Evolutionary conservation across 37 sponge, comb jelly and placozoan genomes (phyloP).

Genomic region (Petrosia ficiformis): DNA sequence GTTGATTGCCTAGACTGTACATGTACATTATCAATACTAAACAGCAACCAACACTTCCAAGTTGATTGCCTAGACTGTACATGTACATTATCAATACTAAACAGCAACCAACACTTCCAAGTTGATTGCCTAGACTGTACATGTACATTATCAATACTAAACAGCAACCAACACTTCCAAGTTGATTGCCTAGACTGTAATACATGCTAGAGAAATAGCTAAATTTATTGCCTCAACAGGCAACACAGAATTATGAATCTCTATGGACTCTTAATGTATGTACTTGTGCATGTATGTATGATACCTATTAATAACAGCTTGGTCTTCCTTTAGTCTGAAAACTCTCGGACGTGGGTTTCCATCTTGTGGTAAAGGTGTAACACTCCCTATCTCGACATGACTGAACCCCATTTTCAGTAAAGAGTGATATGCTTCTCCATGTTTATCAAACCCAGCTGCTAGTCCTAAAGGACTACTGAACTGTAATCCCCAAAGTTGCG

Average conservation of each 20-base stretch:
- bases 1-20: too few species aligned
- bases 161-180: too few species aligned
- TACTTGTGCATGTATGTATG: slow-evolving; percentile 25
- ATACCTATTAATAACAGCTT: slow-evolving; percentile 93
- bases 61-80: too few species aligned
- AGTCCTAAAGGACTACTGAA: slow-evolving; percentile 88
- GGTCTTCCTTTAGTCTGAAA: slow-evolving; percentile 82
- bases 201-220: too few species aligned
- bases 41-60: too few species aligned
- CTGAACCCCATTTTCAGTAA: slow-evolving; percentile 85
- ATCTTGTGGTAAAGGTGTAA: slow-evolving; percentile 85
- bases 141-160: too few species aligned
- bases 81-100: too few species aligned
- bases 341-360: slow-evolving; percentile 88
- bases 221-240: too few species aligned
- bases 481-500: slow-evolving; percentile 48
- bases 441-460: slow-evolving; percentile 97
- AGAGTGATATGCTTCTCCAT: slow-evolving; percentile 74
- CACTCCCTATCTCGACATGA: slow-evolving; percentile 91
- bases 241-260: too few species aligned
- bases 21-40: too few species aligned
- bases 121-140: too few species aligned
- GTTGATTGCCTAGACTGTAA: background rate
- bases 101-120: too few species aligned
- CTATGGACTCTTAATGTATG: background rate